phyloP scores from a whole-genome alignment of 2,888 invertebrate species.

The Ophion ventricosus region DNA sequence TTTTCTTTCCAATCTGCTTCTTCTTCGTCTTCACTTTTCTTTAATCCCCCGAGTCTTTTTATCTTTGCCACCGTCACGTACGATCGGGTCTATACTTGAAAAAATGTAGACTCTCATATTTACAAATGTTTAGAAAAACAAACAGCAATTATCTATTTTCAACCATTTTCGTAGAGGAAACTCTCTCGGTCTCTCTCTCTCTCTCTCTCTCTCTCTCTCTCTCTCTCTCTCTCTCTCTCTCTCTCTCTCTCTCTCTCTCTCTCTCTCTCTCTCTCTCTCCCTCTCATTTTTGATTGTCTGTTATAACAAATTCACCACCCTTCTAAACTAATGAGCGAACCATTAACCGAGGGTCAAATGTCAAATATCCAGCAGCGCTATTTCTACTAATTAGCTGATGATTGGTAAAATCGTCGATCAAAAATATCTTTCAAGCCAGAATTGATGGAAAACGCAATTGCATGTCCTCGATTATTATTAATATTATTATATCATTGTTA shows the following conservation, averaged over 20 bases:
- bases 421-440: constrained; percentile 60
- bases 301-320: neutral
- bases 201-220: no score
- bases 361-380: constrained; percentile 45
- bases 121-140: neutral
- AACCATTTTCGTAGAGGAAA: neutral
- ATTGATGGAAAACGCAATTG: constrained; percentile 37
- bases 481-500: constrained; percentile 1
- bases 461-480: constrained; percentile 37
- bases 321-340: constrained; percentile 15
- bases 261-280: no score
- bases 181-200: neutral
- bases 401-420: neutral
- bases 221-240: neutral
- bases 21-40: neutral
- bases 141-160: neutral
- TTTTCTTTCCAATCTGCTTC: neutral
- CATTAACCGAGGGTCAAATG: constrained; percentile 30
- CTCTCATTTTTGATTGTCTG: neutral
- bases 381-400: constrained; percentile 51
- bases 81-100: neutral
- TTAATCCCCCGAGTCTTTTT: neutral
- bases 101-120: neutral
- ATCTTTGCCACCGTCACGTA: neutral
- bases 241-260: no score